phyloP scores from a whole-genome alignment of 2,888 invertebrate species.

The Bedellia somnulentella region DNA sequence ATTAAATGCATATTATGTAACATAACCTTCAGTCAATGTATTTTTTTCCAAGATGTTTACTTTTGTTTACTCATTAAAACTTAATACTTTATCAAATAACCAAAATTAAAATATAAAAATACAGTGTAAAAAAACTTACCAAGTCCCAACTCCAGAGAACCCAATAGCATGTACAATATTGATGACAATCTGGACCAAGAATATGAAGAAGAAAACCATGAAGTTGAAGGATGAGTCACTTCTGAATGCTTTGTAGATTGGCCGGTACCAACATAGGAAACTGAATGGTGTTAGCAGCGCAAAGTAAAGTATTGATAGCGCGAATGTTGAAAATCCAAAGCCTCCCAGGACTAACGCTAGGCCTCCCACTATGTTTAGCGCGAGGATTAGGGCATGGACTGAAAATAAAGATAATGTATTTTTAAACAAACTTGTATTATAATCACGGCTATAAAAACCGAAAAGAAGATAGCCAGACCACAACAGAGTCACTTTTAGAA shows the following conservation, averaged over 20 bases:
- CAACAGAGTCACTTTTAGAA: no score
- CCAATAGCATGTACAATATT: slow-evolving; percentile 89
- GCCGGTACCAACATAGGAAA: slow-evolving; percentile 98
- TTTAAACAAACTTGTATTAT: no score
- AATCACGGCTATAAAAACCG: no score
- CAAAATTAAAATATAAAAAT: slow-evolving; percentile 4
- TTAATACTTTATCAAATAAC: no score
- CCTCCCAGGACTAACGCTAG: slow-evolving; percentile 71
- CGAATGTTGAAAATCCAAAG: slow-evolving; percentile 72
- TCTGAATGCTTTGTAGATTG: slow-evolving; percentile 98
- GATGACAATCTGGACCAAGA: slow-evolving; percentile 92
- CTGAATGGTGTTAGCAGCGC: slow-evolving; percentile 94
- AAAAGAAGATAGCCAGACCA: no score
- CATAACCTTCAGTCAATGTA: no score
- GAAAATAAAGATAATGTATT: no score
- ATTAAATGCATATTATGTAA: no score
- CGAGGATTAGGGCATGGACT: slow-evolving; percentile 88
- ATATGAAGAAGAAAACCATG: slow-evolving; percentile 99
- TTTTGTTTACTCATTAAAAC: no score
- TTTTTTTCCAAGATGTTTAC: no score
- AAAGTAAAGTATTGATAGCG: slow-evolving; percentile 86
- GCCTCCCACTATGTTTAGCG: slow-evolving; percentile 85
- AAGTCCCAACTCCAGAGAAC: slow-evolving; percentile 80
- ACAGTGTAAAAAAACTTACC: slow-evolving; percentile 62
- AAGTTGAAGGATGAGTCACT: slow-evolving; percentile 99